These are phyloP conservation scores for Amphilophus citrinellus DNA, from an alignment of 2,113 vertebrate species.

Conservation along the genomic window DNA sequence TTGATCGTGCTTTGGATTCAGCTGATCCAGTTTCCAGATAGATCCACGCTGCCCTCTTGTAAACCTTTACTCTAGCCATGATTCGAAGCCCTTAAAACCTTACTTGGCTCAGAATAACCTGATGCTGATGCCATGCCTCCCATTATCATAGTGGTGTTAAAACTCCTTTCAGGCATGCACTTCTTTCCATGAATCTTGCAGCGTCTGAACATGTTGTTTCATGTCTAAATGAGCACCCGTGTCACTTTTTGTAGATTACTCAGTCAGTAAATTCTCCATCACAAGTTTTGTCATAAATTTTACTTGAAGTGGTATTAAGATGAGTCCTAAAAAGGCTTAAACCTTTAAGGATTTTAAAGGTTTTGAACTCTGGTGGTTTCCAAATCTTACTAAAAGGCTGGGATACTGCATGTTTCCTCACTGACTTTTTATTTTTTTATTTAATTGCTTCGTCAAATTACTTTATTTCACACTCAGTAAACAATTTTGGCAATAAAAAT, in stretches of 20 bases:
- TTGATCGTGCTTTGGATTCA: constrained; percentile 6
- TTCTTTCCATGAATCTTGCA: neutral
- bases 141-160: neutral
- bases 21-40: neutral
- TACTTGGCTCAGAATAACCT: neutral
- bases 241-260: neutral
- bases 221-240: neutral
- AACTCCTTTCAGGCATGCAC: neutral
- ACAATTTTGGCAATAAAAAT: neutral
- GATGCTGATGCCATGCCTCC: neutral
- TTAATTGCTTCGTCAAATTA: neutral
- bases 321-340: neutral
- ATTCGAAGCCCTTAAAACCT: neutral
- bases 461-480: neutral
- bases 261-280: neutral
- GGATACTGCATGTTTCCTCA: neutral
- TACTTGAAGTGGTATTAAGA: neutral
- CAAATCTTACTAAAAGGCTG: no score
- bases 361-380: neutral
- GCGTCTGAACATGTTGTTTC: neutral
- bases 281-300: neutral
- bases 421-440: neutral
- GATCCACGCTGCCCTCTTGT: neutral
- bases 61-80: neutral
- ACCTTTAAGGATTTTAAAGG: neutral